Base-by-base conservation (phyloP, 2,888 invertebrate genomes). In the Brachyopa scutellaris region DNA sequence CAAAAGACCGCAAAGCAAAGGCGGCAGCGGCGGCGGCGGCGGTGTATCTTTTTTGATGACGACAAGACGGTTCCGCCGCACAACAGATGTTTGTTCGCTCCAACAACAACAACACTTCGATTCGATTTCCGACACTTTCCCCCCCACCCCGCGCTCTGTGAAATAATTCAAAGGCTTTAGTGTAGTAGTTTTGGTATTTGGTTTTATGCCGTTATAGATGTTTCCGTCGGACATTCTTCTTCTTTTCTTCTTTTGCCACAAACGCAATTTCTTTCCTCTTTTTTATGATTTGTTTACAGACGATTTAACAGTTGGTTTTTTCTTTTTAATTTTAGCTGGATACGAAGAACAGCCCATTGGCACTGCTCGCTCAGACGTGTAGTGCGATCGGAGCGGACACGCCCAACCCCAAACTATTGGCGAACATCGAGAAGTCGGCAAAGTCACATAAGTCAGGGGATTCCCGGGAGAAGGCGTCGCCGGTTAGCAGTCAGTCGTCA, bases 301-400 rank as follows among this genome's bases (percentile, higher is more conserved):
- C 19, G 23, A 13, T 59, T 57, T 26, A 77, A 57, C 15, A 57
- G 36, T 55, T 9, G 13, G 2, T 36, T 61, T 57, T 51, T 70
- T 51, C 1, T 72, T 90, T 92, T 90, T 92, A 91, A 90, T 95
- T 95, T 85, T 95, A 98, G 98, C 93, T 98, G 93, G 98, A 98
- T 92, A 97, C 97, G 85, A 98, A 98, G 93, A 98, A 98, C 92
- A 98, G 97, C 92, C 99, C 99, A 13, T 92, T 99, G 90, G 98
- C 98, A 53, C 92, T 99, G 82, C 92, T 99, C 87, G 98, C 98
- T 61, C 98, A 98, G 91, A 99, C 99, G 64, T 99, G 99, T 92
- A 98, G 97, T 90, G 98, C 97, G 88, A 99, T 99, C 88, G 99
- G 98, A 84, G 95, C 96, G 3, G 98, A 98, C 91, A 93, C 95